Base-by-base conservation (phyloP, 1,140 invertebrate genomes). In the Atta cephalotes region DNA sequence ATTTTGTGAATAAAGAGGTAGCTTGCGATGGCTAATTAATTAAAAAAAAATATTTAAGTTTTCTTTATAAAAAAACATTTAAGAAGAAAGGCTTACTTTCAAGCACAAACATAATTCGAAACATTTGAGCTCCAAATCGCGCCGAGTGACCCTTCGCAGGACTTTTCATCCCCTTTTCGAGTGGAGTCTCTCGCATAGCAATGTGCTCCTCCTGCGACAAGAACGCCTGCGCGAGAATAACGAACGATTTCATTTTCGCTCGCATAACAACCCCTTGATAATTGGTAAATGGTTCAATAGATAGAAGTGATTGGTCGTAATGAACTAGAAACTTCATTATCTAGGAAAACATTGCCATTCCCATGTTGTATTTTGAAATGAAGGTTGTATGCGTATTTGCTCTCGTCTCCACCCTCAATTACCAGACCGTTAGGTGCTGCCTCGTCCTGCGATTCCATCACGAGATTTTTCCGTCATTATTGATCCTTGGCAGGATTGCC, bases 181-280 rank as follows among this genome's bases (percentile, higher is more conserved):
- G 51, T 28, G 62, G 53, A 79, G 53, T 63, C 72, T 65, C 77
- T 87, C 14, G 68, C 10, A 31, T 25, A 76, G 63, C 66, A 70
- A 79, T 74, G 68, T 86, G 68, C 51, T 28, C 4, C 49, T 68
- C n/a, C 49, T 49, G 71, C 77, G 63, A 60, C 60, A 62, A 72
- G 25, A 16, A 89, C 93, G 93, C 89, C 76, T 94, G 93, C 93
- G 93, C 92, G 89, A 92, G 91, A 94, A 94, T 94, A 94, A 94
- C 93, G 93, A 94, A 88, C 93, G 93, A 92, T 92, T 93, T 94
- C 90, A 78, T 92, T 92, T 89, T 90, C 86, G 85, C 89, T 93
- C 81, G 78, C 68, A 87, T 86, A 86, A 77, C 88, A 86, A 65
- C 78, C 85, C 88, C 90, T 85, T 81, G 89, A 89, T 91, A 91